Evolutionary conservation across 1,140 invertebrate species (phyloP).

Genomic region (Cydia amplana): DNA sequence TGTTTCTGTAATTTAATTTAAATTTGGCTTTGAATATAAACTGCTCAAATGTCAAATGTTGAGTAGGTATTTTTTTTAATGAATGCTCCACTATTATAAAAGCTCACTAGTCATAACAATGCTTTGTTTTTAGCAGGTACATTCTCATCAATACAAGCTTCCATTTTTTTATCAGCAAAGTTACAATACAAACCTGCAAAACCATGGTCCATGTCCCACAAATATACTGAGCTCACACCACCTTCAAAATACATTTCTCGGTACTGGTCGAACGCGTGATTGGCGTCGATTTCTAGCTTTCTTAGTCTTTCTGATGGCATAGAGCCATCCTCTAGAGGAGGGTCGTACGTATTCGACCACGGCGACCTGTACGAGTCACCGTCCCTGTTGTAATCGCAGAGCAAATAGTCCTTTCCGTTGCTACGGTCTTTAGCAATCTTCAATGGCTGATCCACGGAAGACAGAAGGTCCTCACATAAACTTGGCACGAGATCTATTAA

Average conservation of each 20-base stretch:
- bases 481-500: slow-evolving; percentile 97
- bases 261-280: slow-evolving; percentile 99
- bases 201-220: slow-evolving; percentile 99
- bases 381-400: slow-evolving; percentile 99
- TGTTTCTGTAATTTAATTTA: too few relatives aligned
- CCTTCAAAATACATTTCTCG: slow-evolving; percentile 99
- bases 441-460: slow-evolving; percentile 98
- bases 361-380: slow-evolving; percentile 99
- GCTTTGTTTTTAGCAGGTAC: not conserved
- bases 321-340: slow-evolving; percentile 98
- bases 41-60: too few relatives aligned
- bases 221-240: slow-evolving; percentile 98
- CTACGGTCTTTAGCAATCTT: slow-evolving; percentile 98
- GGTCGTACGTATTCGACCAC: slow-evolving; percentile 99
- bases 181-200: slow-evolving; percentile 88
- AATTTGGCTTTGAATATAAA: too few relatives aligned
- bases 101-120: not conserved
- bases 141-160: not conserved
- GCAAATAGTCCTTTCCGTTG: slow-evolving; percentile 96
- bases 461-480: slow-evolving; percentile 97
- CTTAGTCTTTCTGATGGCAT: slow-evolving; percentile 98
- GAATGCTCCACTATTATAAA: too few relatives aligned
- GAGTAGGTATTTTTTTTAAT: too few relatives aligned
- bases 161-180: slow-evolving; percentile 25
- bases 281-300: slow-evolving; percentile 98